Evolutionary conservation across 2,113 vertebrate genomes (phyloP).

Genomic region (Cnemophilus loriae): DNA sequence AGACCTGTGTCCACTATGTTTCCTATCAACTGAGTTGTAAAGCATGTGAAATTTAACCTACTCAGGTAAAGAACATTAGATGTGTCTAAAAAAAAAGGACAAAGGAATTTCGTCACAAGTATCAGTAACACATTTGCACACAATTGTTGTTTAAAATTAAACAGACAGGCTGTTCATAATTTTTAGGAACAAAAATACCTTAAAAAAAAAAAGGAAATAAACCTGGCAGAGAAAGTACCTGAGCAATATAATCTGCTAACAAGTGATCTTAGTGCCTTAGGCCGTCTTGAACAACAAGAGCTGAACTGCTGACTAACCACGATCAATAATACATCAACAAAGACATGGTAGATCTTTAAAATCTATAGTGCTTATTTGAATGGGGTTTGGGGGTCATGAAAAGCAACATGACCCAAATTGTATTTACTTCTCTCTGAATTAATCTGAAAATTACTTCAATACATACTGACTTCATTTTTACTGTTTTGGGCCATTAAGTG

Average conservation of each 20-base stretch:
- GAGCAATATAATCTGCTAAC: background rate
- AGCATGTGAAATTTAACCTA: background rate
- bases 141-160: background rate
- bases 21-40: background rate
- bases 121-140: background rate
- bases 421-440: conserved; percentile 31
- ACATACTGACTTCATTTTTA: background rate
- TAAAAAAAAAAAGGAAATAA: background rate
- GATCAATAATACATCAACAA: conserved; percentile 43
- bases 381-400: background rate
- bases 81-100: background rate
- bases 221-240: background rate
- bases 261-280: background rate
- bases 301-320: conserved; percentile 34
- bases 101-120: background rate
- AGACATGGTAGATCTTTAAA: background rate
- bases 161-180: background rate
- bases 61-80: background rate
- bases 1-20: background rate
- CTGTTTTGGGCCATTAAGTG: background rate
- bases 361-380: conserved; percentile 33
- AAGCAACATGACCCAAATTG: conserved; percentile 5
- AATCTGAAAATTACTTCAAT: background rate
- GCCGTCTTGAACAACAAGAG: background rate
- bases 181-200: background rate